Conservation (phyloP, 2,113 vertebrate genomes). For the Cyprinus carpio region DNA sequence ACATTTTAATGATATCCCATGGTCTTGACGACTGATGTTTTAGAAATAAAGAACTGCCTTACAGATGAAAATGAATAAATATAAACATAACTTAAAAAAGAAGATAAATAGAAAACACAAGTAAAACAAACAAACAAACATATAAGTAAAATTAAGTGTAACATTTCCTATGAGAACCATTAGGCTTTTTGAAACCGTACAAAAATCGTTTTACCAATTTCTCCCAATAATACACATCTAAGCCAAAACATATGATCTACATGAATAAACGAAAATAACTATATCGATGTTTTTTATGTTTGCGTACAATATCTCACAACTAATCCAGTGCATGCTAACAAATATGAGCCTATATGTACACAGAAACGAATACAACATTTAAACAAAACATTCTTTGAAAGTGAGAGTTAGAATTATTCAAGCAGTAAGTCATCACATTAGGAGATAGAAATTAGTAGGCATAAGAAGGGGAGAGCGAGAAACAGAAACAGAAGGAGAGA, state of each 20-base stretch:
- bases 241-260: neutral
- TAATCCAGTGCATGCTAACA: neutral
- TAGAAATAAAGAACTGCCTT: neutral
- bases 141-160: neutral
- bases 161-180: too few species aligned
- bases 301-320: neutral
- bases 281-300: neutral
- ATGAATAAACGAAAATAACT: neutral
- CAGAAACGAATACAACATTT: slow-evolving; percentile 62
- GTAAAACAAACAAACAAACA: neutral
- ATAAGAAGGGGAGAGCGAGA: slow-evolving; percentile 19
- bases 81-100: too few species aligned
- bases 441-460: neutral
- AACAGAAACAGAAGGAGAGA: neutral
- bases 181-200: too few species aligned
- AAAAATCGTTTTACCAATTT: neutral
- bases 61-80: neutral
- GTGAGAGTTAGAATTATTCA: neutral
- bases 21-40: neutral
- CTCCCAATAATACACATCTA: neutral
- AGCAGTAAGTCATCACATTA: neutral
- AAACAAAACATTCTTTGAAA: slow-evolving; percentile 13
- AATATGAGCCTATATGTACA: slow-evolving; percentile 59
- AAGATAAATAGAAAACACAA: neutral
- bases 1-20: neutral